Evolutionary conservation across 37 sponge, comb jelly and placozoan species (phyloP).

Genomic region (Hormiphora californensis): DNA sequence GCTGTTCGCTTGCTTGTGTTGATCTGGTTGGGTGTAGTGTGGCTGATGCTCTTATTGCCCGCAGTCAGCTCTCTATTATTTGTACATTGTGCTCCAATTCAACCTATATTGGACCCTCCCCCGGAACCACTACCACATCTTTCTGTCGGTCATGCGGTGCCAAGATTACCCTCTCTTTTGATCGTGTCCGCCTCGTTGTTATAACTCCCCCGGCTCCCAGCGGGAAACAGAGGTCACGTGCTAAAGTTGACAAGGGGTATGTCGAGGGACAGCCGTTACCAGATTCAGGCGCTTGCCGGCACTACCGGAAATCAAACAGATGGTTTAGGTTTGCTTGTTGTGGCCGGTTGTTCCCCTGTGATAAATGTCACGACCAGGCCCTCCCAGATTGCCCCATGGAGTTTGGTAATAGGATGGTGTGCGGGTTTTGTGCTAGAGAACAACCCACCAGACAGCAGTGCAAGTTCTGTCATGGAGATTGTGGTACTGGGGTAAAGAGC

Average conservation of each 20-base stretch:
- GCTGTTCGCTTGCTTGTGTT: background rate
- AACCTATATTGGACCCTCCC: background rate
- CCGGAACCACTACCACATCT: conserved; percentile 1
- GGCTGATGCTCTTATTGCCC: background rate
- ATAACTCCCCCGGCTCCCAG: background rate
- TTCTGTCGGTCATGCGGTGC: conserved; percentile 33
- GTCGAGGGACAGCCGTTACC: conserved; percentile 67
- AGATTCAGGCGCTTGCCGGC: conserved; percentile 63
- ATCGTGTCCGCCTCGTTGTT: background rate
- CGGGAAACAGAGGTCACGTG: background rate
- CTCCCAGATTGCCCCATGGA: conserved; percentile 68
- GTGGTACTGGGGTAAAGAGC: conserved; percentile 19
- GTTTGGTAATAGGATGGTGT: conserved; percentile 77
- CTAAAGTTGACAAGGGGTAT: conserved; percentile 13
- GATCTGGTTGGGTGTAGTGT: conserved; percentile 36
- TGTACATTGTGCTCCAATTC: conserved; percentile 31
- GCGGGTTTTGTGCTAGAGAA: conserved; percentile 73
- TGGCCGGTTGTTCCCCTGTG: conserved; percentile 75
- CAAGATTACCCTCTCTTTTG: conserved; percentile 11
- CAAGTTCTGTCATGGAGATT: conserved; percentile 59
- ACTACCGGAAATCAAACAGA: conserved; percentile 76
- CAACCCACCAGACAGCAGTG: conserved; percentile 64
- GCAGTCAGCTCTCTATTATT: conserved; percentile 14
- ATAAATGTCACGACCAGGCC: conserved; percentile 68
- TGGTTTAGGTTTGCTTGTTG: conserved; percentile 71